Evolutionary conservation across 2,888 invertebrate genomes (phyloP).

Genomic region (Agrochola litura): DNA sequence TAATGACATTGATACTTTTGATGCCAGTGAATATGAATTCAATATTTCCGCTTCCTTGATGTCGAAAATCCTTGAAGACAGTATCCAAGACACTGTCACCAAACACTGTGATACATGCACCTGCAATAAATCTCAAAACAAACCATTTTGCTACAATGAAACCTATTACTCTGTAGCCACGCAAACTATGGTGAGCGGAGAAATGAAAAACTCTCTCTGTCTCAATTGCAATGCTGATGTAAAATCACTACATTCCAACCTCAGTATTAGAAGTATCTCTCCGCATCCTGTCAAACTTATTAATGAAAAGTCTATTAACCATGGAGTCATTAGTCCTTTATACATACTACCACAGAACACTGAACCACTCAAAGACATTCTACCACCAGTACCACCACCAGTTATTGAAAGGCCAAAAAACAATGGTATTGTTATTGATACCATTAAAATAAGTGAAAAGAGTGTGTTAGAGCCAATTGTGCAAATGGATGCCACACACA

Average conservation of each 20-base stretch:
- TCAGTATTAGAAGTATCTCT: constrained; percentile 84
- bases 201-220: constrained; percentile 89
- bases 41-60: constrained; percentile 96
- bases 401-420: constrained; percentile 70
- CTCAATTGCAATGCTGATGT: constrained; percentile 91
- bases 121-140: constrained; percentile 91
- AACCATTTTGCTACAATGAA: constrained; percentile 89
- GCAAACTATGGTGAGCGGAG: constrained; percentile 90
- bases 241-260: constrained; percentile 83
- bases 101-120: constrained; percentile 96
- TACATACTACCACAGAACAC: constrained; percentile 80
- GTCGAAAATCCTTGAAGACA: constrained; percentile 97
- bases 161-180: constrained; percentile 91
- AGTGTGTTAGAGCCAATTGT: constrained; percentile 67
- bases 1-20: constrained; percentile 88
- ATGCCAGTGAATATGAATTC: constrained; percentile 91
- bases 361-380: constrained; percentile 68
- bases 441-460: constrained; percentile 73
- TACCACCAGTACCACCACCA: constrained; percentile 60
- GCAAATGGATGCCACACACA: constrained; percentile 71
- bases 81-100: constrained; percentile 94
- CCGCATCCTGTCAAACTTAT: constrained; percentile 81
- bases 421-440: constrained; percentile 71
- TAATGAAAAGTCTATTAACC: constrained; percentile 78
- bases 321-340: constrained; percentile 75